phyloP scores from a whole-genome alignment of 2,113 vertebrate genomes.

The Albula goreensis region DNA sequence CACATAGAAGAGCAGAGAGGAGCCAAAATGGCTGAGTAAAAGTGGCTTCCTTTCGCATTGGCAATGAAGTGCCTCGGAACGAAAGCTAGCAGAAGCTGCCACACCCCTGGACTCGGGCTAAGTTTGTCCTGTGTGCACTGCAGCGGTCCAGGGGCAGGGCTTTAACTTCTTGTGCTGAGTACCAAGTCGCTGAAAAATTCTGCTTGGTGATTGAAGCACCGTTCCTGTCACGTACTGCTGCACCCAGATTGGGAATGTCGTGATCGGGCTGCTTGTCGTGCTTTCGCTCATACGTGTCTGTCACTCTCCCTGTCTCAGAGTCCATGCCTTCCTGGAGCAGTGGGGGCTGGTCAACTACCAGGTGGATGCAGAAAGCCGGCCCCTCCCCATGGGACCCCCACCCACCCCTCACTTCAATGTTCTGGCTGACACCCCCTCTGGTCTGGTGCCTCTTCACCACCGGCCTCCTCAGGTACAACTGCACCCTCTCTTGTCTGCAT shows the following conservation, averaged over 20 bases:
- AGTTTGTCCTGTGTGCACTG: too few species aligned
- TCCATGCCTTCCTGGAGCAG: constrained; percentile 94
- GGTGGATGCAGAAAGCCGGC: constrained; percentile 93
- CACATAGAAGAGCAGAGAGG: too few species aligned
- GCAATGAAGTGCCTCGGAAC: too few species aligned
- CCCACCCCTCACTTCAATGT: constrained; percentile 97
- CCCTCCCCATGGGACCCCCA: constrained; percentile 94
- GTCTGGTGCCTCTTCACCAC: constrained; percentile 89
- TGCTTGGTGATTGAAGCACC: too few species aligned
- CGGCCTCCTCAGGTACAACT: constrained; percentile 62
- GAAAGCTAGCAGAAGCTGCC: too few species aligned
- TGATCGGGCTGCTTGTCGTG: constrained; percentile 11
- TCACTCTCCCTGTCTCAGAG: constrained; percentile 63
- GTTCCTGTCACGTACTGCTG: neutral
- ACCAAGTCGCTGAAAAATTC: too few species aligned
- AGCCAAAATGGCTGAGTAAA: too few species aligned
- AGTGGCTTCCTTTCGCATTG: too few species aligned
- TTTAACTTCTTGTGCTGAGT: too few species aligned
- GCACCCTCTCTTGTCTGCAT: constrained; percentile 76
- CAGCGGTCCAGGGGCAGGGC: too few species aligned
- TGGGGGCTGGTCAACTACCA: constrained; percentile 98
- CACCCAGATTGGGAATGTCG: neutral
- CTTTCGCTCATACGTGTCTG: neutral
- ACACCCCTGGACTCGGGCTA: too few species aligned
- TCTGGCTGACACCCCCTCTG: constrained; percentile 90